Evolutionary conservation across 2,113 vertebrate genomes (phyloP), one percentile per base, ranked within the genome.

Genomic region (Chaetodon trifascialis): DNA sequence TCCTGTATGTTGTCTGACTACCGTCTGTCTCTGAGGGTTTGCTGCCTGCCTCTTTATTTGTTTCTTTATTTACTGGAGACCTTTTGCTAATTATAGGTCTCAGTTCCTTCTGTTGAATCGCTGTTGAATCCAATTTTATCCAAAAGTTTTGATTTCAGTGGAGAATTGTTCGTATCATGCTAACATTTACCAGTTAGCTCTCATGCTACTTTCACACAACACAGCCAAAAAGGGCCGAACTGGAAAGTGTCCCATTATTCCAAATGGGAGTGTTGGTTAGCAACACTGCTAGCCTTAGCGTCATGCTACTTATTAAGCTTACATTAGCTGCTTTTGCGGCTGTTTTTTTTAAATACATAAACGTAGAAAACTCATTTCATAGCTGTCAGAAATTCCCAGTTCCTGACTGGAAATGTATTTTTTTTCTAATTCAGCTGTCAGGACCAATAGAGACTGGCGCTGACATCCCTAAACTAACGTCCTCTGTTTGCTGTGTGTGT

Each of bases 1-100:
- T 54, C 17, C 36, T 12, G 16, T 11, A 14, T 11, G 46, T 40
- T 46, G 17, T 42, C 7, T 16, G 47, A 42, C 23, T 16, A 0
- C 70, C 30, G 11, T 52, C 44, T 60, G 54, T 68, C 70, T 63
- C 38, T 6, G 49, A 42, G 42, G 73, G 42, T 76, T 46, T 23
- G 38, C 8, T 30, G 47, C 55, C 62, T 21, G 30, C 44, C 21
- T 40, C 49, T 74, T 36, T 9, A 21, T 62, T 59, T 49, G 70
- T 69, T 76, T 69, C 54, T 38, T 59, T 38, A 40, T n/a, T 51
- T 17, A 58, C 46, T 55, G 40, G 42, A 23, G 76, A 73, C 73
- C 51, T 77, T 69, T 77, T 66, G 63, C 72, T 77, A 25, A 58
- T 56, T 63, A 38, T 46, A 1, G 47, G 64, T 46, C 23, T n/a